Conservation (phyloP, 2,888 invertebrate genomes). For the Pheosia tremula region DNA sequence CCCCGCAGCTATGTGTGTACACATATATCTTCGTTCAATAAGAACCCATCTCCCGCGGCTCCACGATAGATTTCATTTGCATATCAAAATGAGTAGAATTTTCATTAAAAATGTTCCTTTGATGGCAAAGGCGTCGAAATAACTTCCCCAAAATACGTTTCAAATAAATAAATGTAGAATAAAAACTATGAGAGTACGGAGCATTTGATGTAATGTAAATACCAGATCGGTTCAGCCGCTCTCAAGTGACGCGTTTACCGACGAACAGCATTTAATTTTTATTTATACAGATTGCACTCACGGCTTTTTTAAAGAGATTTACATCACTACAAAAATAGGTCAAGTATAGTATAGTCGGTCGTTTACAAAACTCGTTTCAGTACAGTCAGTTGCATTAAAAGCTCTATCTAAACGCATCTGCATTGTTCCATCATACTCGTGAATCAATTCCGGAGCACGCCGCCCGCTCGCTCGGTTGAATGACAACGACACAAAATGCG, state of each 20-base stretch:
- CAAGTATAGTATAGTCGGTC: conserved; percentile 30
- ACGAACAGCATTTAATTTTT: too few relatives aligned
- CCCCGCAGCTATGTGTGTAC: background rate
- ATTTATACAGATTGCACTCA: too few relatives aligned
- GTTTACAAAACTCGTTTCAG: conserved; percentile 36
- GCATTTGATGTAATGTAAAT: background rate
- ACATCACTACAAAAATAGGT: conserved; percentile 27
- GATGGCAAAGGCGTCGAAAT: conserved; percentile 26
- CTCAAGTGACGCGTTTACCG: too few relatives aligned
- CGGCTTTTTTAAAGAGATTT: background rate
- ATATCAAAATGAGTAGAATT: conserved; percentile 41
- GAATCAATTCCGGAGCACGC: conserved; percentile 60
- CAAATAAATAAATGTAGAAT: conserved; percentile 9
- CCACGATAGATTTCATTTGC: conserved; percentile 35
- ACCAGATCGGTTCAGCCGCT: too few relatives aligned
- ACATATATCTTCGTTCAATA: conserved; percentile 17
- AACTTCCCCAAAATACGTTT: conserved; percentile 23
- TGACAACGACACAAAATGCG: conserved; percentile 52
- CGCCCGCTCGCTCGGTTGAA: conserved; percentile 17
- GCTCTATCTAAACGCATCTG: conserved; percentile 60
- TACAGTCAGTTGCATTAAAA: conserved; percentile 38
- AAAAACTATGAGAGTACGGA: conserved; percentile 5
- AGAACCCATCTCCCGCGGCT: conserved; percentile 18
- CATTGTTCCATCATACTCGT: conserved; percentile 67
- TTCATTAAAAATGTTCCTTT: conserved; percentile 43